Conservation (phyloP, 2,797 vertebrate genomes). For the Cryptoprocta ferox region DNA sequence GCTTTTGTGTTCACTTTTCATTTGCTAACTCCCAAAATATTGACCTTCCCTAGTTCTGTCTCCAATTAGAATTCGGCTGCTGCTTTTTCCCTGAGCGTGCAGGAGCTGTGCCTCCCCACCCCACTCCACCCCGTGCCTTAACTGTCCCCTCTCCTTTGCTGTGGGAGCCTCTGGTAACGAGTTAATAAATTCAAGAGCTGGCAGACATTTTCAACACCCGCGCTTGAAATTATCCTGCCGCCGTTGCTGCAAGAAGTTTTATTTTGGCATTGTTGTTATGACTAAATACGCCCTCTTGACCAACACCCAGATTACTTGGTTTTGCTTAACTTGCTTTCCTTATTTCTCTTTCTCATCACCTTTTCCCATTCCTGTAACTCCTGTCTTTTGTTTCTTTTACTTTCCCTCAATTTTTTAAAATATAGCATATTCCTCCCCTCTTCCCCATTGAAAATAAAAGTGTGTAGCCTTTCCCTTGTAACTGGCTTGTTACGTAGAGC, state of each 20-base stretch:
- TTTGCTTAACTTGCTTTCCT: slow-evolving; percentile 17
- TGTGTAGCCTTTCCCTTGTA: neutral
- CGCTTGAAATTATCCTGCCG: neutral
- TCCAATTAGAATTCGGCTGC: neutral
- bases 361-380: neutral
- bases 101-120: neutral
- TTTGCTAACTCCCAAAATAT: neutral
- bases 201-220: neutral
- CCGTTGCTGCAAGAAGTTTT: neutral
- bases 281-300: neutral
- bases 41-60: neutral
- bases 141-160: neutral
- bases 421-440: neutral
- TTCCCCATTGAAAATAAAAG: neutral
- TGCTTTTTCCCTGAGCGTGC: neutral
- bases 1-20: neutral
- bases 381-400: neutral
- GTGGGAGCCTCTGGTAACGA: neutral
- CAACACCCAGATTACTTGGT: neutral
- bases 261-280: neutral
- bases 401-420: neutral
- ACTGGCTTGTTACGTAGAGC: fast-evolving
- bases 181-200: neutral
- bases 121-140: no score
- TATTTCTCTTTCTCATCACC: neutral